Base-by-base conservation (phyloP, 2,797 vertebrate genomes). In the Muscicapa striata region DNA sequence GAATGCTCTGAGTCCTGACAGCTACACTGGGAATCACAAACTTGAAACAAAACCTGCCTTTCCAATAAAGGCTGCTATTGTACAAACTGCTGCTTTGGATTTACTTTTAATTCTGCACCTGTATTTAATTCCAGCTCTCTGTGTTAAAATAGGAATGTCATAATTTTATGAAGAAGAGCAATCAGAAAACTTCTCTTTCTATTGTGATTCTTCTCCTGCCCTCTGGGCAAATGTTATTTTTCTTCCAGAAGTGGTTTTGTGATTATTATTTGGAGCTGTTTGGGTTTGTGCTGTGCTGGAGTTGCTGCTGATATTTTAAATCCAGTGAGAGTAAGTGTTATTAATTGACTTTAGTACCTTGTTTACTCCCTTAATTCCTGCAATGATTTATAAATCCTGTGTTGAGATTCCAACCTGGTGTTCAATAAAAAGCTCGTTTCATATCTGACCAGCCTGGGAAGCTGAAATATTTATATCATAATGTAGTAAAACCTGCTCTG, bases 41-140 rank as follows among this genome's bases (percentile, higher is more conserved):
- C 66, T 41, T 43, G 76, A 81, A 91, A 52, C 84, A 81, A 58
- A 89, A 36, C 2, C 92, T 45, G 38, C 49, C 59, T 64, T 89
- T 73, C 34, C 93, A 84, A 67, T 90, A 86, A 92, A 90, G 91
- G 69, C 94, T 96, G 90, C 91, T 95, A 5, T 51, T 93, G 70
- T 85, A 58, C 61, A 75, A 74, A 75, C 23, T 27, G 52, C 77
- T 91, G 41, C 89, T 77, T 41, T 27, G 22, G 52, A 15, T 66
- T 84, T 40, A 8, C 36, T 58, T 64, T 64, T 24, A 7, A 59
- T 59, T 72, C 67, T 45, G 68, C 68, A 43, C 84, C 73, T 80
- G 77, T 82, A 6, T 90, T 90, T 79, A 68, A 79, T 94, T 90
- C 66, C 34, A 57, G 36, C 84, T 83, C 82, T 90, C 54, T 21